Conservation (phyloP, 2,797 vertebrate genomes). For the Karalla daura region DNA sequence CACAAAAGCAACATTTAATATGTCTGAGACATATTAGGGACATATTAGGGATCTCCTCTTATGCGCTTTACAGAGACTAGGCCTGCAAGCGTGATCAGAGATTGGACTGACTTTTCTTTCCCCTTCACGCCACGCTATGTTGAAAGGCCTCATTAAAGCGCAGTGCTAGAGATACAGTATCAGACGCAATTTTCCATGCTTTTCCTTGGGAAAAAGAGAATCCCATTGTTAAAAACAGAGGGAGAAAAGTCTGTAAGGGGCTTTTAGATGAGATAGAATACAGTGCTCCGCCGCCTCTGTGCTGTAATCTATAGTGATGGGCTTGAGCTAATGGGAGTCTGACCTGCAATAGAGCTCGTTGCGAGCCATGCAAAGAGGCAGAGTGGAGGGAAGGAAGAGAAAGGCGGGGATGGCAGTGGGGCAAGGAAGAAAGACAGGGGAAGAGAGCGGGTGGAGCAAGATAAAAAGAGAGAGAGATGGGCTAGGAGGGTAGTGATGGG, state of each 20-base stretch:
- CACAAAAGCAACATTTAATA: slow-evolving; percentile 27
- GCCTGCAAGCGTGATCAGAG: slow-evolving; percentile 66
- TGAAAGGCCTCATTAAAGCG: slow-evolving; percentile 81
- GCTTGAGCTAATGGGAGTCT: slow-evolving; percentile 76
- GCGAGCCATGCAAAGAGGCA: slow-evolving; percentile 67
- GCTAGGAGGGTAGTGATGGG: slow-evolving; percentile 63
- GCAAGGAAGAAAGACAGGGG: slow-evolving; percentile 41
- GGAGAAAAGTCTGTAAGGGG: slow-evolving; percentile 64
- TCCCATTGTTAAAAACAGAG: slow-evolving; percentile 74
- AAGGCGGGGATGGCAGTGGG: slow-evolving; percentile 31
- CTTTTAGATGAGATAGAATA: slow-evolving; percentile 78
- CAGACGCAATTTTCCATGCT: slow-evolving; percentile 76
- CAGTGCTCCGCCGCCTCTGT: slow-evolving; percentile 48
- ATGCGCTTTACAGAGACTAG: slow-evolving; percentile 35
- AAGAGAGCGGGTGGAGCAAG: slow-evolving; percentile 38
- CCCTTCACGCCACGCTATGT: slow-evolving; percentile 35
- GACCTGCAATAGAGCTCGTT: slow-evolving; percentile 77
- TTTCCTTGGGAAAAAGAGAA: slow-evolving; percentile 62
- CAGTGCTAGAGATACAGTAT: slow-evolving; percentile 73
- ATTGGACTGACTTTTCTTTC: slow-evolving; percentile 56
- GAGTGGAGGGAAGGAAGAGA: slow-evolving; percentile 7
- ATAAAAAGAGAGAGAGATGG: slow-evolving; percentile 35
- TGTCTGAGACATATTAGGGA: slow-evolving; percentile 54
- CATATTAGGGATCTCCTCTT: slow-evolving; percentile 50
- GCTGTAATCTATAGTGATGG: slow-evolving; percentile 76